A percentile compares a stretch with the other conserved stretches of the same genome.
These are phyloP conservation scores for Macrosiphum euphorbiae DNA, from an alignment of 2,888 invertebrate genomes.

Conservation along the genomic window DNA sequence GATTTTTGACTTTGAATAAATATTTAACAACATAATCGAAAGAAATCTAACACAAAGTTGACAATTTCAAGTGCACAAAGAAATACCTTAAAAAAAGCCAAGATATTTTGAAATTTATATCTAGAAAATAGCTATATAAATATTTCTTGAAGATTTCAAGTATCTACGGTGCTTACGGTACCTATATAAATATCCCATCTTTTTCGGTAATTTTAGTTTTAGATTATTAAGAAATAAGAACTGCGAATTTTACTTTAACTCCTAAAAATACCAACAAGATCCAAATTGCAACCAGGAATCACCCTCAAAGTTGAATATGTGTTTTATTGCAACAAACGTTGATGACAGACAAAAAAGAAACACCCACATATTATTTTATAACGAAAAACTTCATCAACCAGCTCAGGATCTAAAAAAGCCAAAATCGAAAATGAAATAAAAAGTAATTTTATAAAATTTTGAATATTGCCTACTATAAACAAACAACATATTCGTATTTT, in stretches of 20 bases:
- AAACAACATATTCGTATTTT: slow-evolving; percentile 8
- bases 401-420: not conserved
- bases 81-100: not conserved
- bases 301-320: not conserved
- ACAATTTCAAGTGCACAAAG: not conserved
- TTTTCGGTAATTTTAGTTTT: not conserved
- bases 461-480: not conserved
- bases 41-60: not conserved
- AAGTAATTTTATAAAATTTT: not conserved
- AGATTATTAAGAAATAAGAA: not conserved
- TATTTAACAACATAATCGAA: not conserved
- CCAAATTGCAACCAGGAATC: not conserved
- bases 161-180: not conserved
- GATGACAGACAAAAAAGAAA: not conserved
- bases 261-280: not conserved
- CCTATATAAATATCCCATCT: not conserved
- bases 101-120: not conserved
- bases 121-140: not conserved
- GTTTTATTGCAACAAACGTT: not conserved
- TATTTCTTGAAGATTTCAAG: not conserved
- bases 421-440: not conserved
- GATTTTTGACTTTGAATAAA: not conserved
- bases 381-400: not conserved
- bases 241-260: not conserved
- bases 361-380: not conserved